Evolutionary conservation across 2,888 invertebrate genomes (phyloP).

Genomic region (Troglohyphantes excavatus): DNA sequence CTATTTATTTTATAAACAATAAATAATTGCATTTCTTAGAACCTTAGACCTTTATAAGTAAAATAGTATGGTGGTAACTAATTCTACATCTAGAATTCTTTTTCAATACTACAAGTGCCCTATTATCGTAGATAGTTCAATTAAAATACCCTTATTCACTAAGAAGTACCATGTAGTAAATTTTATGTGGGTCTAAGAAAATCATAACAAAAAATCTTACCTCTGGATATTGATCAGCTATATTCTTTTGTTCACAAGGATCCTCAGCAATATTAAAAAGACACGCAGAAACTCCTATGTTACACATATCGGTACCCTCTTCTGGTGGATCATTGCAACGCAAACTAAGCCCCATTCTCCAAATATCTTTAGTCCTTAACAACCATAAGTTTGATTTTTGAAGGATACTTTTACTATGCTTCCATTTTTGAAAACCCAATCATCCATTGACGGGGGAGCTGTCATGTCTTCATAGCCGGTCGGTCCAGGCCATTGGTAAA

Average conservation of each 20-base stretch:
- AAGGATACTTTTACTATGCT: constrained; percentile 46
- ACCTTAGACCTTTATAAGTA: too few relatives aligned
- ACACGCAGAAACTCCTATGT: constrained; percentile 81
- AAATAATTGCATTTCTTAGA: too few relatives aligned
- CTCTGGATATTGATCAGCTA: constrained; percentile 59
- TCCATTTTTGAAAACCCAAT: constrained; percentile 17
- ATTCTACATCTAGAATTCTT: too few relatives aligned
- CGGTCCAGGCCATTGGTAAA: constrained; percentile 86
- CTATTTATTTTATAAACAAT: too few relatives aligned
- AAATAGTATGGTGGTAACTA: too few relatives aligned
- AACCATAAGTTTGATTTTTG: constrained; percentile 36
- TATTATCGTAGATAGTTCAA: too few relatives aligned
- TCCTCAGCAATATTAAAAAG: constrained; percentile 82
- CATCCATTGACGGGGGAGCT: constrained; percentile 12
- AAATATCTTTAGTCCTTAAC: neutral
- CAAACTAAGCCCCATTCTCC: constrained; percentile 40
- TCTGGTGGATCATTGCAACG: constrained; percentile 5
- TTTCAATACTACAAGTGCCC: too few relatives aligned
- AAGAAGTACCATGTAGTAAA: too few relatives aligned
- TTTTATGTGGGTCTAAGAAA: too few relatives aligned
- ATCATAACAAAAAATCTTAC: constrained; percentile 38
- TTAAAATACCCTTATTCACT: too few relatives aligned
- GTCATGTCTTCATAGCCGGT: constrained; percentile 76
- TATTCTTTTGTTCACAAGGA: constrained; percentile 83
- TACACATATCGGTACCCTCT: constrained; percentile 79